Base-by-base conservation (phyloP, 2,113 vertebrate species). In the Syrrhaptes paradoxus region DNA sequence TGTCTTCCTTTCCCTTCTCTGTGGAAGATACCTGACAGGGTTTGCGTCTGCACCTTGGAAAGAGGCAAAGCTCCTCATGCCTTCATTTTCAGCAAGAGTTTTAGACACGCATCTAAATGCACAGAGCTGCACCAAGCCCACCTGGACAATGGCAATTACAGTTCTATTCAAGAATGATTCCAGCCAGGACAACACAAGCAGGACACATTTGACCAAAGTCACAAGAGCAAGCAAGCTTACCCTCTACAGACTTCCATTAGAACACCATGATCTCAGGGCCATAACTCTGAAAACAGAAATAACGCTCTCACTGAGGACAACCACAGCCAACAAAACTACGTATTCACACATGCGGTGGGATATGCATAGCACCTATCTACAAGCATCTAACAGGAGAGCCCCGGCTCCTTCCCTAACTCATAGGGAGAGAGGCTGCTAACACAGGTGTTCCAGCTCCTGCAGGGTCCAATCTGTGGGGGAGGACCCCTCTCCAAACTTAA, bases 371-470 rank as follows among this genome's bases (percentile, higher is more conserved):
- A 58, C 7, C 3, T 6, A n/a, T 4, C 54, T n/a, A 62, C 24
- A 34, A 51, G 31, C 16, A 73, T 6, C 28, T n/a, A 22, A 65
- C 0, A 0, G 0, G 3, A 59, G 20, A 84, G 18, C 17, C 24
- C 16, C 0, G 0, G 20, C 43, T 89, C 10, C 49, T 51, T 55
- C 90, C 36, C 2, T 11, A 46, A 21, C 25, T 29, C 34, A 34
- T 0, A 6, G 29, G 57, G 28, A 34, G n/a, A 9, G 13, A 36
- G 15, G 36, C 55, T 75, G 58, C 74, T 45, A 51, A 49, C 31
- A 28, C 7, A 7, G 38, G 24, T n/a, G 49, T 7, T 52, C 41
- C 78, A 49, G 29, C 57, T 87, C 25, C 48, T 78, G 68, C 34
- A 89, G 15, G 65, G 16, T 85, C 34, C 38, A 57, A 3, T 5